Conservation (phyloP, 53 echinoderm and acorn worm species). For the Stichopus horrens region DNA sequence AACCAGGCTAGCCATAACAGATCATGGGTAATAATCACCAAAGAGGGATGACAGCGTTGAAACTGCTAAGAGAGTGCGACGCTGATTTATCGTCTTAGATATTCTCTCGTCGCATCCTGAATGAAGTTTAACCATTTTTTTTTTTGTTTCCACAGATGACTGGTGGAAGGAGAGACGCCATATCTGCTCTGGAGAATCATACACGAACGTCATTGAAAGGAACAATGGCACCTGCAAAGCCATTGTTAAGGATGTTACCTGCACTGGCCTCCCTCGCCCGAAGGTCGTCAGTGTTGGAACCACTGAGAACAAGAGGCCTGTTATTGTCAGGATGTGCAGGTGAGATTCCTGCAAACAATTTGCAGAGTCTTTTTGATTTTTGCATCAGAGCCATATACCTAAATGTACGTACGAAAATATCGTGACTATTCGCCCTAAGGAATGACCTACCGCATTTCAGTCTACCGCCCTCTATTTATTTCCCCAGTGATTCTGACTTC, state of each 20-base stretch:
- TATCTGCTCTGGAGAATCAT: slow-evolving; percentile 88
- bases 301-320: slow-evolving; percentile 72
- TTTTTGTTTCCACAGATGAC: slow-evolving; percentile 60
- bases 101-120: too few species aligned
- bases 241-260: slow-evolving; percentile 84
- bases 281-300: slow-evolving; percentile 75
- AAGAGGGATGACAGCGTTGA: too few species aligned
- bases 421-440: too few species aligned
- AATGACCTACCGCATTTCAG: too few species aligned
- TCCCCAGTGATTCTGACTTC: too few species aligned
- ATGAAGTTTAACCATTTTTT: not conserved
- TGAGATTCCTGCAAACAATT: slow-evolving; percentile 12
- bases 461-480: too few species aligned
- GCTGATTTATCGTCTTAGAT: too few species aligned
- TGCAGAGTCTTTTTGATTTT: not conserved
- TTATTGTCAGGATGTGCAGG: slow-evolving; percentile 94
- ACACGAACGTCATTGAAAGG: slow-evolving; percentile 82
- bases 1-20: too few species aligned
- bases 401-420: too few species aligned
- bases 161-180: slow-evolving; percentile 85
- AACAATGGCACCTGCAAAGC: slow-evolving; percentile 83
- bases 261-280: slow-evolving; percentile 69
- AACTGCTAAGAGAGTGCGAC: too few species aligned
- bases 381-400: too few species aligned
- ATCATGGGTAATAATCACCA: too few species aligned